These are phyloP conservation scores for Agrochola circellaris DNA, from an alignment of 2,888 invertebrate genomes.

Conservation along the genomic window DNA sequence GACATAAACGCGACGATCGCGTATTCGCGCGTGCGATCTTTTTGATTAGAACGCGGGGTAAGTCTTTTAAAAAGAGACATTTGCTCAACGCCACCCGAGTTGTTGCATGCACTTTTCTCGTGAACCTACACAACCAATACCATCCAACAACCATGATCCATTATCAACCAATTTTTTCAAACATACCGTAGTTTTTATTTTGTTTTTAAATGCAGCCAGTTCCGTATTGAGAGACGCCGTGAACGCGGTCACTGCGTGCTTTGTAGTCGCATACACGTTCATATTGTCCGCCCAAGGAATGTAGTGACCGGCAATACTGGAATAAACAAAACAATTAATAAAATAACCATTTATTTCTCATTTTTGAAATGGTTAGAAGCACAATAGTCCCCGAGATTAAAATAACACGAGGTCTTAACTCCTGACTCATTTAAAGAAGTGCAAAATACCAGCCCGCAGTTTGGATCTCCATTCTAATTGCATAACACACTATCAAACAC, in stretches of 20 bases:
- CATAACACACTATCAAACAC: too few species aligned
- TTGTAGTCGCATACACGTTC: slow-evolving; percentile 89
- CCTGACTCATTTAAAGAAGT: not conserved
- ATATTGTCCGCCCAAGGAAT: slow-evolving; percentile 76
- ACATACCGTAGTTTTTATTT: slow-evolving; percentile 82
- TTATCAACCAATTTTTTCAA: too few species aligned
- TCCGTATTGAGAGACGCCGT: slow-evolving; percentile 88
- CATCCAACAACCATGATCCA: too few species aligned
- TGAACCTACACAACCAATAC: too few species aligned
- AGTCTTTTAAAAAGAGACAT: not conserved
- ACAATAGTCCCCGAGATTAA: not conserved
- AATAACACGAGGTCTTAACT: not conserved
- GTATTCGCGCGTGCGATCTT: not conserved
- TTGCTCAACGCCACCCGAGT: not conserved
- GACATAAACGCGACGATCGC: not conserved
- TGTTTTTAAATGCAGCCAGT: slow-evolving; percentile 82
- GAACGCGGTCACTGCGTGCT: slow-evolving; percentile 89
- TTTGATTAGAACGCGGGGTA: not conserved
- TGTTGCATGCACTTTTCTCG: not conserved
- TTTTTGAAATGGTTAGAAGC: not conserved
- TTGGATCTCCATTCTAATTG: too few species aligned
- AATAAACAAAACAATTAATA: not conserved
- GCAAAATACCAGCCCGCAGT: not conserved
- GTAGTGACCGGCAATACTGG: slow-evolving; percentile 81
- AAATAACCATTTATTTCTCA: not conserved